phyloP scores from a whole-genome alignment of 2,797 vertebrate species.

The Varecia variegata region DNA sequence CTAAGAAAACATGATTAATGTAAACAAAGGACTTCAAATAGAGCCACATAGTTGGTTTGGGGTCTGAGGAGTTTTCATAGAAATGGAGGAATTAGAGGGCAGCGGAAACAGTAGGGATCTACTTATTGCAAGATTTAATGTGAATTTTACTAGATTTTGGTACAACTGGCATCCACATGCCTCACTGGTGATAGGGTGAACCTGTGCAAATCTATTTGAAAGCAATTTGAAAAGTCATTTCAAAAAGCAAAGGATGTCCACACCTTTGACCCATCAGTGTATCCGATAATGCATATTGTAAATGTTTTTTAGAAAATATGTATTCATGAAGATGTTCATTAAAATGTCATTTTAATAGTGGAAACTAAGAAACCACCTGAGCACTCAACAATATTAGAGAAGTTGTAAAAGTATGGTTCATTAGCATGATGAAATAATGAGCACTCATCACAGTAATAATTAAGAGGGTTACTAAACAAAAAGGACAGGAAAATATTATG shows the following conservation, averaged over 20 bases:
- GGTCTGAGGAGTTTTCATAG: not conserved
- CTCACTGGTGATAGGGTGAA: not conserved
- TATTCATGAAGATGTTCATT: constrained; percentile 8
- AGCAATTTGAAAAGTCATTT: not conserved
- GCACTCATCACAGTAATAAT: constrained; percentile 7
- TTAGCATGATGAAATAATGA: constrained; percentile 40
- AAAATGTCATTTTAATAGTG: constrained; percentile 28
- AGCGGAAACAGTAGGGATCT: not conserved
- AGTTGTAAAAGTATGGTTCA: not conserved
- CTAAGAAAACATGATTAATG: not conserved
- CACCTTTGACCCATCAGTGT: not conserved
- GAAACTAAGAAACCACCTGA: constrained; percentile 1
- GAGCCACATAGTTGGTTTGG: rapidly evolving
- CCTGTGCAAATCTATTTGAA: not conserved
- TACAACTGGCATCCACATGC: not conserved
- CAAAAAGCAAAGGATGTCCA: not conserved
- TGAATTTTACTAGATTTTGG: not conserved
- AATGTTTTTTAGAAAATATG: constrained; percentile 43
- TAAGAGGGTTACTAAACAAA: constrained; percentile 15
- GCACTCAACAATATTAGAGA: not conserved
- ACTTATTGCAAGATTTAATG: not conserved
- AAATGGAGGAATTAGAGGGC: not conserved
- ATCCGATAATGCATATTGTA: not conserved
- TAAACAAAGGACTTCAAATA: not conserved
- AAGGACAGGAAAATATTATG: not conserved